Evolutionary conservation across 2,113 vertebrate genomes (phyloP).

Genomic region (Malurus elegans): DNA sequence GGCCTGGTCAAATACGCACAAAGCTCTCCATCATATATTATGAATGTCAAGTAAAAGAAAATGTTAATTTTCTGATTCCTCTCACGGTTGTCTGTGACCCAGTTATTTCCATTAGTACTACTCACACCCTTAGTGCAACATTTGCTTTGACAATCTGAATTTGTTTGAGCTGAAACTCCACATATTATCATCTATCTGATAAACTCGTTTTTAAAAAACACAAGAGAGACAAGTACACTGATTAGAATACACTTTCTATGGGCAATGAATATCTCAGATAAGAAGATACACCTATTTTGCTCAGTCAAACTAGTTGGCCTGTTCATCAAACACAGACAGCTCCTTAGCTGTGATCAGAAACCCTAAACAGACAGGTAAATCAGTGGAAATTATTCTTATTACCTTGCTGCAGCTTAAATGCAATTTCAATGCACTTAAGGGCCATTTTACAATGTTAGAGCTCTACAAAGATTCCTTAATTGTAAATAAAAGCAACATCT

Average conservation of each 20-base stretch:
- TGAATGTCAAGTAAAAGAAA: background rate
- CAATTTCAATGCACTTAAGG: background rate
- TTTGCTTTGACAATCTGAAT: conserved; percentile 66
- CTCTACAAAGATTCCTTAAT: background rate
- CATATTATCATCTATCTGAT: background rate
- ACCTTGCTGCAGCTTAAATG: background rate
- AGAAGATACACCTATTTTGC: background rate
- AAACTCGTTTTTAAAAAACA: background rate
- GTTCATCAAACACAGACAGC: background rate
- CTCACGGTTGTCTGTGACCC: conserved; percentile 15
- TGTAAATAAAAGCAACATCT: background rate
- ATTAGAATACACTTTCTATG: conserved; percentile 22
- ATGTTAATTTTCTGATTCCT: conserved; percentile 8
- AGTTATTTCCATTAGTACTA: conserved; percentile 34
- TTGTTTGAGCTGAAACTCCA: conserved; percentile 51
- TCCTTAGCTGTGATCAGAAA: background rate
- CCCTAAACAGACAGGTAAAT: background rate
- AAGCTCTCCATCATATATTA: background rate
- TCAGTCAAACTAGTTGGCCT: background rate
- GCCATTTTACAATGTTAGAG: background rate
- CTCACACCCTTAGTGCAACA: conserved; percentile 38
- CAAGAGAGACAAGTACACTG: background rate
- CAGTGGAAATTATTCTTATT: background rate
- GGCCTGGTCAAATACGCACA: background rate
- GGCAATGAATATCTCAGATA: background rate